phyloP scores from a whole-genome alignment of 2,113 vertebrate genomes.

The Xiphorhynchus elegans region DNA sequence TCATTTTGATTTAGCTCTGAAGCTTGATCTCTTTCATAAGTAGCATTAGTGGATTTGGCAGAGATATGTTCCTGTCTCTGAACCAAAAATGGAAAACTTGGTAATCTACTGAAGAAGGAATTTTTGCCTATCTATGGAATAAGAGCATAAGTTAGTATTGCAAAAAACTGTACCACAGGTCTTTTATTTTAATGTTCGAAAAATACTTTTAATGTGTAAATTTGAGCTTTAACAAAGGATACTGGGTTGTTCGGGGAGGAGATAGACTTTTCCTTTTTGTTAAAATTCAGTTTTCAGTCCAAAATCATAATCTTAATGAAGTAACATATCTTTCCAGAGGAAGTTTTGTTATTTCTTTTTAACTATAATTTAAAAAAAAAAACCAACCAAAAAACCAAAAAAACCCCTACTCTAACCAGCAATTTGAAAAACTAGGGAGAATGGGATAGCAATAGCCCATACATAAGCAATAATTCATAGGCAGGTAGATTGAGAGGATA shows the following conservation, averaged over 20 bases:
- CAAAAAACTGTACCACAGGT: not conserved
- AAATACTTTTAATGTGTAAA: not conserved
- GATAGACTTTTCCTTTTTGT: not conserved
- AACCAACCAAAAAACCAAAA: not conserved
- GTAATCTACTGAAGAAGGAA: not conserved
- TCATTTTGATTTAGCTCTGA: not conserved
- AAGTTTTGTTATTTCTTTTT: not conserved
- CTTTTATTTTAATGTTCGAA: not conserved
- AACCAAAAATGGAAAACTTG: not conserved
- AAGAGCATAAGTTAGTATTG: not conserved
- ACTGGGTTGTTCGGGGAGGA: accelerated
- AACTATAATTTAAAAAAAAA: not conserved
- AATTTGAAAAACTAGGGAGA: not conserved
- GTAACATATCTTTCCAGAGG: not conserved
- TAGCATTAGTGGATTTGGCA: not conserved
- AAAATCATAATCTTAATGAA: not conserved
- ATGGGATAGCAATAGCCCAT: not conserved
- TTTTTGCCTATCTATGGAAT: not conserved
- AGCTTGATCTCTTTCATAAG: not conserved
- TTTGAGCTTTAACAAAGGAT: not conserved
- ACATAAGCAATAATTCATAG: not conserved
- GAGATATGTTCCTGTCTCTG: not conserved
- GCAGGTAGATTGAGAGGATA: not conserved
- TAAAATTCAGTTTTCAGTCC: not conserved
- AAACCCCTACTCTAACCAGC: not conserved